Conservation (phyloP, 1,140 invertebrate genomes). For the Caenorhabditis brenneri region DNA sequence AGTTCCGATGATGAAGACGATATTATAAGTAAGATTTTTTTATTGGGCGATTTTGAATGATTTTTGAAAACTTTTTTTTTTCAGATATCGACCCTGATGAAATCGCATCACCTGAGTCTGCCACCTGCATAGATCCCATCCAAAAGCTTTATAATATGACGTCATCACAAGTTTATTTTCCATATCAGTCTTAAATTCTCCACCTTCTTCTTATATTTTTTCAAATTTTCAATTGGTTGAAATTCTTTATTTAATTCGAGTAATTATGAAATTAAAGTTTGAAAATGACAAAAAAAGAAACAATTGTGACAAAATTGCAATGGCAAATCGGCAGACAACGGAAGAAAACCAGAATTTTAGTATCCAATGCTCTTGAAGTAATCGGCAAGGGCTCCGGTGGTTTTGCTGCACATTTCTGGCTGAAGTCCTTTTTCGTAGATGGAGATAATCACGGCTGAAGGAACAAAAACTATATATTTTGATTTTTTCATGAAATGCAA, state of each 20-base stretch:
- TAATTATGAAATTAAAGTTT: neutral
- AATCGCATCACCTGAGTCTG: neutral
- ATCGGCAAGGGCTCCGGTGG: conserved; percentile 67
- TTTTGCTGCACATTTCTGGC: conserved; percentile 67
- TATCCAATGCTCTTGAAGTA: conserved; percentile 67
- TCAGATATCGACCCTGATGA: conserved; percentile 53
- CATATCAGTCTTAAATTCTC: conserved; percentile 2
- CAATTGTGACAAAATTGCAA: neutral
- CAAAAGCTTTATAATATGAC: conserved; percentile 94
- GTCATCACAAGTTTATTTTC: conserved; percentile 20
- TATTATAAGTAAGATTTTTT: conserved; percentile 41
- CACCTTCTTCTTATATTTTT: neutral
- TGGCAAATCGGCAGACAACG: neutral
- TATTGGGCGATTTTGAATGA: too few relatives aligned
- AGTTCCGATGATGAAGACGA: conserved; percentile 45
- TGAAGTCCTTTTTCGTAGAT: conserved; percentile 69
- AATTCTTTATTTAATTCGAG: neutral
- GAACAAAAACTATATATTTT: too few relatives aligned
- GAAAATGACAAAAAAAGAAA: neutral
- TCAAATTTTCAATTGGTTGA: neutral
- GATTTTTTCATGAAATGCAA: too few relatives aligned
- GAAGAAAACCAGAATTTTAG: conserved; percentile 45
- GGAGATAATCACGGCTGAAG: conserved; percentile 66
- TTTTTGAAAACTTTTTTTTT: neutral
- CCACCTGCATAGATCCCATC: conserved; percentile 76